phyloP scores from a whole-genome alignment of 2,888 invertebrate species.

The Exephanes ischioxanthus region DNA sequence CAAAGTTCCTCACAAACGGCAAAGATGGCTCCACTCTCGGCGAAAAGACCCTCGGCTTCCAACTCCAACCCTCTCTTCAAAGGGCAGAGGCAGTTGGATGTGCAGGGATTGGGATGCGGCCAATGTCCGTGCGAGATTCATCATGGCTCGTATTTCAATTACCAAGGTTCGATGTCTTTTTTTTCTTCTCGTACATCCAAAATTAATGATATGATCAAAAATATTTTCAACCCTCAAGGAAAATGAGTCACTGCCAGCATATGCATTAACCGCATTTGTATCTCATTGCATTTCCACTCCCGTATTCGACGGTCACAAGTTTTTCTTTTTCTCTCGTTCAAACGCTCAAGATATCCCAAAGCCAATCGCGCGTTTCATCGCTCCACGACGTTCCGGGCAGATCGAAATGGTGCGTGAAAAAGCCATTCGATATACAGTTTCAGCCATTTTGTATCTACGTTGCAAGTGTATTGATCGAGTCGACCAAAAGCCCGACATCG shows the following conservation, averaged over 20 bases:
- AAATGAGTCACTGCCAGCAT: background rate
- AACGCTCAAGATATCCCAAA: conserved; percentile 32
- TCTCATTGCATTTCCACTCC: conserved; percentile 30
- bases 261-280: background rate
- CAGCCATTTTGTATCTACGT: conserved; percentile 85
- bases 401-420: conserved; percentile 64
- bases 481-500: conserved; percentile 80
- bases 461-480: conserved; percentile 84
- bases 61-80: conserved; percentile 34
- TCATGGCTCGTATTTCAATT: conserved; percentile 44
- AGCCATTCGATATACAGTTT: conserved; percentile 70
- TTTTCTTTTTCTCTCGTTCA: conserved; percentile 12
- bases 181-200: background rate
- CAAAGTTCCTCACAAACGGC: conserved; percentile 34
- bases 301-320: conserved; percentile 16
- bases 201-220: background rate
- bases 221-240: conserved; percentile 6
- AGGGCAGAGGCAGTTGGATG: conserved; percentile 3
- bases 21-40: conserved; percentile 63
- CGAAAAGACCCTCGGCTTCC: conserved; percentile 28
- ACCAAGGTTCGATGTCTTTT: background rate
- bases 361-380: conserved; percentile 31
- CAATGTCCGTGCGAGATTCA: conserved; percentile 64
- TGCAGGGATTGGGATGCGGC: conserved; percentile 27
- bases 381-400: conserved; percentile 5